Evolutionary conservation across 1,140 invertebrate species (phyloP).

Genomic region (Euglossa dilemma): DNA sequence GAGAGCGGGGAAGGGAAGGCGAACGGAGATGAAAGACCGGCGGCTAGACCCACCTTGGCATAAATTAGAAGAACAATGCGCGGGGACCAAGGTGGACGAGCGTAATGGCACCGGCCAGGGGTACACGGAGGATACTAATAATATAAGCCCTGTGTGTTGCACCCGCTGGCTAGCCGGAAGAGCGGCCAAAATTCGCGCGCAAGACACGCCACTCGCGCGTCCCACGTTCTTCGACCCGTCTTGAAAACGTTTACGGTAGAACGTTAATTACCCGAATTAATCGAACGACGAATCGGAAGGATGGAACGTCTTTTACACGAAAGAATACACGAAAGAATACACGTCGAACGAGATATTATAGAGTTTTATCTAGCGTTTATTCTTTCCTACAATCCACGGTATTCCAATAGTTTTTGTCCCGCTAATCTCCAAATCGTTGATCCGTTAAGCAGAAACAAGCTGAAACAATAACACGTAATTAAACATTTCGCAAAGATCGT

Average conservation of each 20-base stretch:
- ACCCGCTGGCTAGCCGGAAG: slow-evolving; percentile 49
- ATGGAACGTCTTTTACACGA: no score
- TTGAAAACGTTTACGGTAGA: background rate
- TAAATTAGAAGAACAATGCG: slow-evolving; percentile 79
- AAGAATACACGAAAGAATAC: no score
- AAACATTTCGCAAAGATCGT: no score
- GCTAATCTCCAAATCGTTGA: no score
- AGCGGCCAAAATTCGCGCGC: slow-evolving; percentile 65
- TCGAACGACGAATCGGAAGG: no score
- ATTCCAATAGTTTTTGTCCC: no score
- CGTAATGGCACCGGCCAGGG: slow-evolving; percentile 59
- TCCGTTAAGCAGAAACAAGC: no score
- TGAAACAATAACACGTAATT: no score
- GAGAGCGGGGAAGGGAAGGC: slow-evolving; percentile 4
- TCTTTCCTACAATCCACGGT: no score
- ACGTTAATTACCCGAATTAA: no score
- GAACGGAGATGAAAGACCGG: slow-evolving; percentile 14
- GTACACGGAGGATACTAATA: slow-evolving; percentile 59
- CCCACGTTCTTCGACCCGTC: background rate
- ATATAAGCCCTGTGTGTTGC: slow-evolving; percentile 48
- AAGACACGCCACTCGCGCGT: slow-evolving; percentile 57
- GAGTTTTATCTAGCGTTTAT: no score
- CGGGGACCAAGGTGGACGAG: slow-evolving; percentile 66
- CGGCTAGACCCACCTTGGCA: slow-evolving; percentile 67
- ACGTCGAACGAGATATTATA: no score